Percentiles rank a stretch among this genome's conserved stretches.
Evolutionary conservation across 2,113 vertebrate genomes (phyloP).

Genomic region (rat (Rattus norvegicus)): GRCr8 NC_086030.1:5387501-5388000

Average conservation of each 20-base stretch:
- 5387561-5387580: neutral
- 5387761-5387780: neutral
- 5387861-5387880: neutral
- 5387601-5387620: neutral
- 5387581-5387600: no score
- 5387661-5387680: neutral
- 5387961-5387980: neutral
- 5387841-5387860: neutral
- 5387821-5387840: neutral
- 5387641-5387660: neutral
- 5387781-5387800: neutral
- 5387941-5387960: neutral
- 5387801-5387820: neutral
- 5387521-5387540: neutral
- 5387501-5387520: neutral
- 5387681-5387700: neutral
- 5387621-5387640: neutral
- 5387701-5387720: neutral
- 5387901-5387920: conserved; percentile 39
- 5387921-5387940: neutral
- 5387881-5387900: neutral
- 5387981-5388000: neutral
- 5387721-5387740: neutral
- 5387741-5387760: neutral
- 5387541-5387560: neutral